phyloP scores from a whole-genome alignment of 2,113 vertebrate species.

The Ibidorhyncha struthersii region DNA sequence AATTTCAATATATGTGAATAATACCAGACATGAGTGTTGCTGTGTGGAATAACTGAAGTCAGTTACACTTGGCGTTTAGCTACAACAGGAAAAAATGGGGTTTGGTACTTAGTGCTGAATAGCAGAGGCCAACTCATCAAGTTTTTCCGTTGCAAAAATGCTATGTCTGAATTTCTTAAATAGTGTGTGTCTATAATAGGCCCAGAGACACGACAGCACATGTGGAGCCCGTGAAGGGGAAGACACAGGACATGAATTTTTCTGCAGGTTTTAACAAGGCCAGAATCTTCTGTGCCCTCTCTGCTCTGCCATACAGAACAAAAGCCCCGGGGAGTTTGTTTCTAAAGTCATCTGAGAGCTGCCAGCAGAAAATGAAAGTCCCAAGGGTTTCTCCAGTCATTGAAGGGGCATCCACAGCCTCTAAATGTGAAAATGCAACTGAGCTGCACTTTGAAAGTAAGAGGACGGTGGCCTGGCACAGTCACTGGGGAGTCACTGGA shows the following conservation, averaged over 20 bases:
- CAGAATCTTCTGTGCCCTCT: constrained; percentile 46
- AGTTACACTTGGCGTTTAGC: neutral
- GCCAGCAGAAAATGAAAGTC: constrained; percentile 56
- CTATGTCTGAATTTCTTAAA: constrained; percentile 14
- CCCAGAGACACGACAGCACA: constrained; percentile 50
- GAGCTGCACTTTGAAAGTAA: constrained; percentile 24
- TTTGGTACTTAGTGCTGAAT: constrained; percentile 21
- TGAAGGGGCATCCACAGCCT: neutral
- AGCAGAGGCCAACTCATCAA: neutral
- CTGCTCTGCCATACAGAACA: constrained; percentile 38
- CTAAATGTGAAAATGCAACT: constrained; percentile 21
- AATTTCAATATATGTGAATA: neutral
- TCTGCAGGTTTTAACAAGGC: constrained; percentile 65
- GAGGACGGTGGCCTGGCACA: neutral
- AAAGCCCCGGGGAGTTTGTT: constrained; percentile 19
- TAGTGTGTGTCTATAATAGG: neutral
- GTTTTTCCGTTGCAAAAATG: constrained; percentile 14
- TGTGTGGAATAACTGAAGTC: neutral
- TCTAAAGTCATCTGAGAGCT: constrained; percentile 41
- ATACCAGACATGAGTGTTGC: neutral
- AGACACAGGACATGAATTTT: constrained; percentile 43
- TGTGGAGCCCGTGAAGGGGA: neutral
- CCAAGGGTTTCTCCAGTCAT: constrained; percentile 20
- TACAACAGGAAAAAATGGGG: neutral
- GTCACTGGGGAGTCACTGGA: neutral